Evolutionary conservation across 2,113 vertebrate species (phyloP).

Genomic region (Crotophaga sulcirostris): DNA sequence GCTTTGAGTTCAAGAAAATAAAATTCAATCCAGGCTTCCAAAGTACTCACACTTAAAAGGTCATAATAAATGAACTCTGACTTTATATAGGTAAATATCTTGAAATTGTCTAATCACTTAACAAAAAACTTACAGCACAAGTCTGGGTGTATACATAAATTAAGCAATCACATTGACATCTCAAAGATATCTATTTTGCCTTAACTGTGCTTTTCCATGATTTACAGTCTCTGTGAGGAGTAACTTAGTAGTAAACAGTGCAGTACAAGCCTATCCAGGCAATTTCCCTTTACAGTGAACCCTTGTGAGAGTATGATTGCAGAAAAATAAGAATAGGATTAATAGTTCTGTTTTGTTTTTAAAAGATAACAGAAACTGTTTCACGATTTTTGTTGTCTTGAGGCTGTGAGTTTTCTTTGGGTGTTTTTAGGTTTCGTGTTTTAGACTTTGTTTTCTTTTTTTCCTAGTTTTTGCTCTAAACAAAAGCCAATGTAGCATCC

Average conservation of each 20-base stretch:
- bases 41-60: not conserved
- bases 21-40: slow-evolving; percentile 11
- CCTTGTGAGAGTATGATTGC: not conserved
- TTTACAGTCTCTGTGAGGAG: not conserved
- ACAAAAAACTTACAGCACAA: not conserved
- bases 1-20: slow-evolving; percentile 4
- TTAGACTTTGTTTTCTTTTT: not conserved
- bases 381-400: not conserved
- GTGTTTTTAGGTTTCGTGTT: not conserved
- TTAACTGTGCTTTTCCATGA: not conserved
- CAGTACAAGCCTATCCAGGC: not conserved
- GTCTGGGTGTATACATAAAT: not conserved
- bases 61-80: not conserved
- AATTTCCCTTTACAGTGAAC: not conserved
- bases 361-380: not conserved
- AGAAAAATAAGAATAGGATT: not conserved
- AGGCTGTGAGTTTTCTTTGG: not conserved
- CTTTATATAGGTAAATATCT: not conserved
- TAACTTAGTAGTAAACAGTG: not conserved
- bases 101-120: not conserved
- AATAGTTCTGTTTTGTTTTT: not conserved
- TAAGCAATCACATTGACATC: not conserved
- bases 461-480: not conserved
- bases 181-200: not conserved
- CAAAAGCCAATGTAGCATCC: not conserved